phyloP scores from a whole-genome alignment of 1,140 invertebrate species.

The Pseudobourletiella spinata region DNA sequence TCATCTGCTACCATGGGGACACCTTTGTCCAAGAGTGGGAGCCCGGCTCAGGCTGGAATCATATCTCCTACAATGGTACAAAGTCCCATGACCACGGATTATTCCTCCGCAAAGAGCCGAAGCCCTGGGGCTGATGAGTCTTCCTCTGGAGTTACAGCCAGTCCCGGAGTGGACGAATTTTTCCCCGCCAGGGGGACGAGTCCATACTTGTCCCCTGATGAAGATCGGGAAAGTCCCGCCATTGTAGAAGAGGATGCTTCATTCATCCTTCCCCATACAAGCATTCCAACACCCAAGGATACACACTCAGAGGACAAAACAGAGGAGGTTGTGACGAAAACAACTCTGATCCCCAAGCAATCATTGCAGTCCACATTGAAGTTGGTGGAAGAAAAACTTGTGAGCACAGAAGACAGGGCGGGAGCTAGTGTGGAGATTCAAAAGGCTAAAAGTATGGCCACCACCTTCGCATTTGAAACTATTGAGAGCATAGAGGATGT shows the following conservation, averaged over 20 bases:
- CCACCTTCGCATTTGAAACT: conserved; percentile 1
- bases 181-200: background rate
- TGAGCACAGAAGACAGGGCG: background rate
- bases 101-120: conserved; percentile 1
- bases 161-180: conserved; percentile 6
- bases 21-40: background rate
- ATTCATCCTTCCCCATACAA: background rate
- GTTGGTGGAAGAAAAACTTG: background rate
- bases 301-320: background rate
- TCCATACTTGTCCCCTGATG: background rate
- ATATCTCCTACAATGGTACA: background rate
- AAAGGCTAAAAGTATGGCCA: background rate
- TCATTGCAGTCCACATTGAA: background rate
- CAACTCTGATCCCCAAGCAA: background rate
- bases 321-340: background rate
- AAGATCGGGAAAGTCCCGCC: too few species aligned
- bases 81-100: background rate
- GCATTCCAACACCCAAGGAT: background rate
- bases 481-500: background rate
- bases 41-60: background rate
- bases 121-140: background rate
- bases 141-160: background rate
- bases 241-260: background rate
- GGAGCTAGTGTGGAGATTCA: background rate
- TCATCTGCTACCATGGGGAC: too few species aligned